These are phyloP conservation scores for Pheosia tremula DNA, from an alignment of 2,888 invertebrate species.

Conservation along the genomic window DNA sequence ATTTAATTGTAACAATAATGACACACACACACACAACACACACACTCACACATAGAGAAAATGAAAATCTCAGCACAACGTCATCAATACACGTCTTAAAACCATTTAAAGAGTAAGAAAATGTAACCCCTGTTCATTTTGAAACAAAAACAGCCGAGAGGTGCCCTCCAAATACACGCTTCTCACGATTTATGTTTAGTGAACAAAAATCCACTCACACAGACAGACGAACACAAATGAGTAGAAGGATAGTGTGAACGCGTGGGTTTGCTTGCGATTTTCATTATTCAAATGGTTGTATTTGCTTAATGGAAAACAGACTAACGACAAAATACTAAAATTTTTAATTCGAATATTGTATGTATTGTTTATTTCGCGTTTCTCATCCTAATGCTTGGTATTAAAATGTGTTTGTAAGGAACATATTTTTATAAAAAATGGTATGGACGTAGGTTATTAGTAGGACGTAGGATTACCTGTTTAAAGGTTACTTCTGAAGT, in stretches of 20 bases:
- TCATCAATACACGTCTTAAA: conserved; percentile 69
- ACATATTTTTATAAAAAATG: too few relatives aligned
- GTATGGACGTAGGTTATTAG: too few relatives aligned
- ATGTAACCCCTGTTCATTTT: conserved; percentile 51
- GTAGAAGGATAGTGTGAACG: conserved; percentile 15
- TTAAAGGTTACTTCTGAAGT: too few relatives aligned
- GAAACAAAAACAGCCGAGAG: conserved; percentile 56
- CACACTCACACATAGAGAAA: conserved; percentile 18
- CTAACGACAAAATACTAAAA: too few relatives aligned
- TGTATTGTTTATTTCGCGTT: too few relatives aligned
- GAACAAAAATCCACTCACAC: conserved; percentile 60
- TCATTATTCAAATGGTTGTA: not conserved
- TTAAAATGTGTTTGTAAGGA: too few relatives aligned
- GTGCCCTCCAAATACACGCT: conserved; percentile 54
- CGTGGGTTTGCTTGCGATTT: conserved; percentile 27
- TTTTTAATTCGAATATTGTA: too few relatives aligned
- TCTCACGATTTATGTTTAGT: conserved; percentile 59
- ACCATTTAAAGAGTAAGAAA: conserved; percentile 57
- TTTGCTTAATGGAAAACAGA: too few relatives aligned
- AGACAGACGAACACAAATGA: conserved; percentile 29
- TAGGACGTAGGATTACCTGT: too few relatives aligned
- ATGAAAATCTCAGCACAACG: conserved; percentile 38
- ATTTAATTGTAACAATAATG: too few relatives aligned
- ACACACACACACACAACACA: too few relatives aligned
- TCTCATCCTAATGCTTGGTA: too few relatives aligned